A percentile compares a stretch with the other conserved stretches of the same genome.
Conservation (phyloP, 64 coral and sea anemone species). For the Stichodactyla helianthus region DNA sequence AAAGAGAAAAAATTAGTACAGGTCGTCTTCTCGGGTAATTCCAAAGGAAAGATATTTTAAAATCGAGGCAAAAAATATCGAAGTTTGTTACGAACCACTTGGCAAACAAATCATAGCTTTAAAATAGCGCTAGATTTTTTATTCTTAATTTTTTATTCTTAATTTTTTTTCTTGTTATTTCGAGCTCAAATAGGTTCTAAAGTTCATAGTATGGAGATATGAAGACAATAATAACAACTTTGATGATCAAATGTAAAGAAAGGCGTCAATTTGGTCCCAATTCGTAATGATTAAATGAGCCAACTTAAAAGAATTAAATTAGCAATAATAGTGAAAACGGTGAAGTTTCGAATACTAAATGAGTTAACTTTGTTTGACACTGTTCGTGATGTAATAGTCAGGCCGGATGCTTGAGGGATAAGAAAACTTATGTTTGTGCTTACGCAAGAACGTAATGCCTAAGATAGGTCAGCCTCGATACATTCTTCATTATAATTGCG, state of each 20-base stretch:
- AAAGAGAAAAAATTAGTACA: background rate
- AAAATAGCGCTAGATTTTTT: background rate
- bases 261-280: constrained; percentile 7
- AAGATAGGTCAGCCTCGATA: constrained; percentile 61
- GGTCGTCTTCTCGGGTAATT: background rate
- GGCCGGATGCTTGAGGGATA: constrained; percentile 18
- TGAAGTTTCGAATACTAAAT: constrained; percentile 5
- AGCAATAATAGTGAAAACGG: background rate
- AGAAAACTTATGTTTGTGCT: constrained; percentile 61
- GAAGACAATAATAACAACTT: background rate
- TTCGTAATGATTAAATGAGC: background rate
- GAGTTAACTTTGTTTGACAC: constrained; percentile 10
- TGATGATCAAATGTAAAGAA: background rate
- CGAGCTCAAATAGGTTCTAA: background rate
- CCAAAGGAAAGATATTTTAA: background rate
- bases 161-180: background rate
- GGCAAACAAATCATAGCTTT: background rate
- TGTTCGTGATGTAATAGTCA: background rate
- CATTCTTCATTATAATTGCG: constrained; percentile 89
- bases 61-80: background rate
- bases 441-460: constrained; percentile 79
- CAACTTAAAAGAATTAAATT: constrained; percentile 1
- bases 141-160: background rate
- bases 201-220: background rate
- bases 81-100: background rate